Evolutionary conservation across 2,888 invertebrate genomes (phyloP).

Genomic region (Neoascia interrupta): DNA sequence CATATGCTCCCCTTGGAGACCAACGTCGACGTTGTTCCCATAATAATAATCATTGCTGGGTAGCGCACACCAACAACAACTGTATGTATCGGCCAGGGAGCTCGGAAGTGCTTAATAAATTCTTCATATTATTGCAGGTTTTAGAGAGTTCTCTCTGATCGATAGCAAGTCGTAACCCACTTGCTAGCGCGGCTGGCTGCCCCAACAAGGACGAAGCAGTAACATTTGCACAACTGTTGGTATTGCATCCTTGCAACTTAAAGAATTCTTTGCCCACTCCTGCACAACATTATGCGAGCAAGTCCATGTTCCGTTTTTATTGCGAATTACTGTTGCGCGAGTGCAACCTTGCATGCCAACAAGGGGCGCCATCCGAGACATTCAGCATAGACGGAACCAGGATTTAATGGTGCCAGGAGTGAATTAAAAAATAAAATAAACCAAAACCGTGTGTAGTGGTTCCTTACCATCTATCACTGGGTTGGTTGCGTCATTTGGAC

Average conservation of each 20-base stretch:
- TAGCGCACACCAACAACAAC: no score
- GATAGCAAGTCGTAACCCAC: slow-evolving; percentile 16
- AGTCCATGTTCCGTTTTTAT: slow-evolving; percentile 15
- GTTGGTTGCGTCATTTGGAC: slow-evolving; percentile 31
- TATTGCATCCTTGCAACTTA: slow-evolving; percentile 12
- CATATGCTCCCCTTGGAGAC: slow-evolving; percentile 18
- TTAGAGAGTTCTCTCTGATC: slow-evolving; percentile 30
- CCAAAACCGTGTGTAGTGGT: background rate
- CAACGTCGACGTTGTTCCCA: no score
- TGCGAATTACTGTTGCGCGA: slow-evolving; percentile 38
- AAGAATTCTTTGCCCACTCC: slow-evolving; percentile 9
- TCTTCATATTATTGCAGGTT: slow-evolving; percentile 45
- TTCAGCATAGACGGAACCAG: slow-evolving; percentile 31
- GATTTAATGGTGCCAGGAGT: slow-evolving; percentile 39
- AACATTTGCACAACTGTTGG: slow-evolving; percentile 31
- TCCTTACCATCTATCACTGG: slow-evolving; percentile 29
- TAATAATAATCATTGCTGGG: no score
- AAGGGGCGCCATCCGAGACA: slow-evolving; percentile 31
- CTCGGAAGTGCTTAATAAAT: slow-evolving; percentile 59
- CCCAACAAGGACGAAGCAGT: slow-evolving; percentile 5
- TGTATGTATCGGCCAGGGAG: no score
- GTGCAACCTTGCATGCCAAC: slow-evolving; percentile 52
- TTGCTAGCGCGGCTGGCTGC: background rate
- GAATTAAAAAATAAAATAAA: slow-evolving; percentile 17
- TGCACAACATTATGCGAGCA: background rate